Percentiles rank a stretch among this genome's conserved stretches.
Evolutionary conservation across 2,113 vertebrate species (phyloP).

Genomic region (Vimba vimba): DNA sequence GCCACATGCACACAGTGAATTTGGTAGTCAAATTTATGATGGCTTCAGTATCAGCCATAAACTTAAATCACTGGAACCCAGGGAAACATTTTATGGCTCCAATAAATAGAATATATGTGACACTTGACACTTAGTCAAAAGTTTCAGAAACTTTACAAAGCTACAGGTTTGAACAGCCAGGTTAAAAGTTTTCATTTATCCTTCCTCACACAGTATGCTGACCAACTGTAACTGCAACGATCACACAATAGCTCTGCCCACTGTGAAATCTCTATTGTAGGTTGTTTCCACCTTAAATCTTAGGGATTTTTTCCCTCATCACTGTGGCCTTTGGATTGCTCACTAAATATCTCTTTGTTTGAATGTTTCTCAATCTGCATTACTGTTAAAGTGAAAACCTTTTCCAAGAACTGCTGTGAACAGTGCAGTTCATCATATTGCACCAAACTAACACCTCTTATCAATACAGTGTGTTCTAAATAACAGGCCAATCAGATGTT

Average conservation of each 20-base stretch:
- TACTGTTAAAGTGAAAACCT: neutral
- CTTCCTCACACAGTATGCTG: neutral
- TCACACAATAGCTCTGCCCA: neutral
- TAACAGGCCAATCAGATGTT: slow-evolving; percentile 1
- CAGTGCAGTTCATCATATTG: neutral
- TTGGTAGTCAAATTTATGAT: slow-evolving; percentile 46
- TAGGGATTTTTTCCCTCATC: neutral
- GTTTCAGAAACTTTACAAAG: neutral
- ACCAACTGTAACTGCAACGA: neutral
- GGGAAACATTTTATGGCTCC: neutral
- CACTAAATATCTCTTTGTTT: neutral
- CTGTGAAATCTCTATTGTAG: neutral
- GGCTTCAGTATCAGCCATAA: neutral
- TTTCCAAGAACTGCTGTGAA: slow-evolving; percentile 6
- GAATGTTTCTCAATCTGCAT: neutral
- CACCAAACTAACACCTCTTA: slow-evolving; percentile 1
- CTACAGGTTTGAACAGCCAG: neutral
- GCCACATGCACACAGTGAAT: slow-evolving; percentile 28
- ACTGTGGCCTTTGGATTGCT: slow-evolving; percentile 7
- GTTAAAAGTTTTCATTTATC: neutral
- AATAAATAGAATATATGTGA: neutral
- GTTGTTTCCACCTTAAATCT: neutral
- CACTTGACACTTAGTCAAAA: neutral
- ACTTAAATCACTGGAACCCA: neutral
- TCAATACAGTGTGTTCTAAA: slow-evolving; percentile 15